phyloP scores from a whole-genome alignment of 2,113 vertebrate genomes.

The Sclerurus mexicanus region DNA sequence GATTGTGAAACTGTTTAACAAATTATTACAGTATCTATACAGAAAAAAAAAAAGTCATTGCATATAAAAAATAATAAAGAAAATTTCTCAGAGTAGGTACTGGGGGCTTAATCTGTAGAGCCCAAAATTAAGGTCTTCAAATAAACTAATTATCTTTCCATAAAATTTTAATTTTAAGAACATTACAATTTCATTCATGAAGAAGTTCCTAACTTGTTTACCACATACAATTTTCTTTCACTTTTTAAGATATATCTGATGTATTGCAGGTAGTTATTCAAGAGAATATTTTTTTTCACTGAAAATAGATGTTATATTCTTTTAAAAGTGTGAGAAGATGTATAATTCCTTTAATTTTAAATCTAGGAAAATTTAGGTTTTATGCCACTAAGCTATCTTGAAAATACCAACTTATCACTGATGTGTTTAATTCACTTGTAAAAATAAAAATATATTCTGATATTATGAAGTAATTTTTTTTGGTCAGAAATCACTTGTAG shows the following conservation, averaged over 20 bases:
- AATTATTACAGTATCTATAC: not conserved
- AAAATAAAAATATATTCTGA: not conserved
- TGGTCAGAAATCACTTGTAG: not conserved
- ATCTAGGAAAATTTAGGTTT: not conserved
- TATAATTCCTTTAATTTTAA: not conserved
- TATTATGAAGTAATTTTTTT: not conserved
- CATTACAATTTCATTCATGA: not conserved
- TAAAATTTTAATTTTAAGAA: not conserved
- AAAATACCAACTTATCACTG: not conserved
- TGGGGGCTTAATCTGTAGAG: not conserved
- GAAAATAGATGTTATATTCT: not conserved
- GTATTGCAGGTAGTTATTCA: not conserved
- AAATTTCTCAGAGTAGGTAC: not conserved
- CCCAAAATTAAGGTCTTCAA: not conserved
- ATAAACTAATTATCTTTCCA: not conserved
- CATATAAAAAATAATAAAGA: not conserved
- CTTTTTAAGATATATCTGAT: not conserved
- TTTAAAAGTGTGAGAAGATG: not conserved
- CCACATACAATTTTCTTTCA: not conserved
- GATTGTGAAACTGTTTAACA: not conserved
- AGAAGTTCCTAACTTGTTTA: not conserved
- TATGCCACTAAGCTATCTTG: not conserved
- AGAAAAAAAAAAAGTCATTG: not conserved
- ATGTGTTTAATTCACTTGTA: not conserved
- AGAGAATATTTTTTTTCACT: not conserved